Conservation (phyloP, 1,140 invertebrate genomes). For the Drosophila pruinosa region DNA sequence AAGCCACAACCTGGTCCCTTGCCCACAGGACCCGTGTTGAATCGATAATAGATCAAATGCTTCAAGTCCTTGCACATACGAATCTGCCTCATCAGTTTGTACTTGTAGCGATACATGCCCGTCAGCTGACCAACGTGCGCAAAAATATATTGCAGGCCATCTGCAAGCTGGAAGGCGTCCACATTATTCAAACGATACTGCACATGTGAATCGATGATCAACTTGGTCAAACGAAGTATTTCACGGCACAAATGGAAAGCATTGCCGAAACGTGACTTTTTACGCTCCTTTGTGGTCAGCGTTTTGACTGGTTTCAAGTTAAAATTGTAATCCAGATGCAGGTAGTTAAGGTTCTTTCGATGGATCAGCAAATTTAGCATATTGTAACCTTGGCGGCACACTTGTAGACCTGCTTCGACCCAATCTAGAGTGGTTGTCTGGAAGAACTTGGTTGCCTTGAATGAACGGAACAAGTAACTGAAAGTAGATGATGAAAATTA, state of each 20-base stretch:
- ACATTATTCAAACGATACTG: conserved; percentile 99
- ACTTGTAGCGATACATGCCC: conserved; percentile 99
- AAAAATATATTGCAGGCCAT: conserved; percentile 99
- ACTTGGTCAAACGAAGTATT: conserved; percentile 97
- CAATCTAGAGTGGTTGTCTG: conserved; percentile 99
- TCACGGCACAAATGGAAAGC: conserved; percentile 99
- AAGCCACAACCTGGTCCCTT: conserved; percentile 99
- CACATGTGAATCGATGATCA: conserved; percentile 99
- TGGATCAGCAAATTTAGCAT: conserved; percentile 99
- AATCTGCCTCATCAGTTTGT: conserved; percentile 99
- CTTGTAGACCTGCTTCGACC: conserved; percentile 99
- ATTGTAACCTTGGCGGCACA: conserved; percentile 99
- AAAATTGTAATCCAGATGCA: conserved; percentile 99
- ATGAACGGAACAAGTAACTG: conserved; percentile 97
- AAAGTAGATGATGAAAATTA: conserved; percentile 54
- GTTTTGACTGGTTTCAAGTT: conserved; percentile 99
- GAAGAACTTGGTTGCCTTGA: conserved; percentile 99
- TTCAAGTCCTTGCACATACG: conserved; percentile 99
- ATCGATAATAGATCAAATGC: conserved; percentile 99
- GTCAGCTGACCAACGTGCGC: conserved; percentile 99
- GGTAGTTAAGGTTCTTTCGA: conserved; percentile 99
- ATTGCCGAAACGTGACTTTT: conserved; percentile 99
- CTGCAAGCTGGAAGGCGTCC: conserved; percentile 98
- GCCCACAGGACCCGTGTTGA: conserved; percentile 99
- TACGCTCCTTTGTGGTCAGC: conserved; percentile 99